phyloP scores from a whole-genome alignment of 2,797 vertebrate genomes.

The Aphelocoma californica region DNA sequence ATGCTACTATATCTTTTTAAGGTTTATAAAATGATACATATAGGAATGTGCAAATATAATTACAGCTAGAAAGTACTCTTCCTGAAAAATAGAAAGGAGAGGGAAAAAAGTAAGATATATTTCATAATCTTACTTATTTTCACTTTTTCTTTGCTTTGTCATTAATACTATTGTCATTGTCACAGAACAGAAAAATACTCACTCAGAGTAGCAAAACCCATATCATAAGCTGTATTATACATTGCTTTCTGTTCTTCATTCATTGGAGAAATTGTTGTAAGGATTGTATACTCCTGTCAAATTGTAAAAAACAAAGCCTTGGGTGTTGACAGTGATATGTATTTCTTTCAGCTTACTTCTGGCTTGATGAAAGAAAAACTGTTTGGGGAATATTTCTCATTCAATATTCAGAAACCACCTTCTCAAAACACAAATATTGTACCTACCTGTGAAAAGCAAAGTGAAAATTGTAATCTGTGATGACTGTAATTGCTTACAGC shows the following conservation, averaged over 20 bases:
- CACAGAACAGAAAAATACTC: background rate
- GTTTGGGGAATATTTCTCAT: slow-evolving; percentile 26
- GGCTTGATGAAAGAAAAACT: background rate
- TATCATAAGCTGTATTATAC: background rate
- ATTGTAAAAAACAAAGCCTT: background rate
- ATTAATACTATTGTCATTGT: background rate
- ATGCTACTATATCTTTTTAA: background rate
- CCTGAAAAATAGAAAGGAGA: background rate
- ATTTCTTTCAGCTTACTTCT: background rate
- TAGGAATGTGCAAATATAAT: background rate
- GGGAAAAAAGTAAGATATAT: background rate
- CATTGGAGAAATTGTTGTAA: background rate
- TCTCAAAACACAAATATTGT: background rate
- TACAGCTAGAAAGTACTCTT: background rate
- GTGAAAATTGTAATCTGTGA: background rate
- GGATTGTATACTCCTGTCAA: background rate
- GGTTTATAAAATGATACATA: background rate
- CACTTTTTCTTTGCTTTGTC: background rate
- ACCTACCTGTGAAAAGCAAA: slow-evolving; percentile 31
- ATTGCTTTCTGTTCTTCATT: background rate
- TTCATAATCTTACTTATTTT: background rate
- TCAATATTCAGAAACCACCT: slow-evolving; percentile 8
- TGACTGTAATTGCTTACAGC: background rate
- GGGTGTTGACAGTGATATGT: background rate
- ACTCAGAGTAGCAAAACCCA: background rate